Evolutionary conservation across 1,140 invertebrate species (phyloP), one percentile per base, ranked within the genome.

Genomic region (Apocrypta bakeri): DNA sequence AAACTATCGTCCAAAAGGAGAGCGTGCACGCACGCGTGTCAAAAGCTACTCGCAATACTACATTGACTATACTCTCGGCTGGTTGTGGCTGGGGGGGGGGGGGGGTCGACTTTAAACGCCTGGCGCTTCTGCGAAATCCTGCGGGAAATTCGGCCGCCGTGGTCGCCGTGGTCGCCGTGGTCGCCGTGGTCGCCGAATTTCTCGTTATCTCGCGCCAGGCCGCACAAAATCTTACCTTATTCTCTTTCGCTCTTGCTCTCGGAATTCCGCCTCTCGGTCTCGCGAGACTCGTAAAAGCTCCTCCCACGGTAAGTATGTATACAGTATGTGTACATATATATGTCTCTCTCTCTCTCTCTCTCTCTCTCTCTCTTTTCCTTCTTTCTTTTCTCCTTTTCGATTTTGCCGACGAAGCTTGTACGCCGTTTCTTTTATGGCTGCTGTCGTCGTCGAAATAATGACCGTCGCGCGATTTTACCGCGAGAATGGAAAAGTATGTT

Each of bases 61-160:
- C n/a, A n/a, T n/a, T n/a, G n/a, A 14, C 24, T 25, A 27, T 66
- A 66, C 64, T 27, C 12, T 66, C 64, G 25, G 8, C 11, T 14
- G 31, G 31, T 9, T 66, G 24, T 17, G 63, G 63, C 24, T 66
- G 11, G 24, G 31, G 9, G 33, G 9, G 33, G 3, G 33, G 33
- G 33, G 33, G 33, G 17, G 12, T 33, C 68, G 68, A 71, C 68
- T 31, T 31, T 33, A 31, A 37, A 33, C 25, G 31, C 17, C 6
- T 31, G 68, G 31, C 68, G 21, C 17, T 56, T 21, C 48, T 17
- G 68, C 27, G 68, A 87, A 85, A 78, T 87, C 88, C 86, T 85
- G 74, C 86, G 85, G 87, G 85, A 87, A 89, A 88, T 88, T 87
- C 85, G 84, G 84, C 77, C 63, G 79, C 78, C 81, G n/a, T n/a